Evolutionary conservation across 2,888 invertebrate species (phyloP), one percentile per base, ranked within the genome.

Genomic region (Noctua janthina): DNA sequence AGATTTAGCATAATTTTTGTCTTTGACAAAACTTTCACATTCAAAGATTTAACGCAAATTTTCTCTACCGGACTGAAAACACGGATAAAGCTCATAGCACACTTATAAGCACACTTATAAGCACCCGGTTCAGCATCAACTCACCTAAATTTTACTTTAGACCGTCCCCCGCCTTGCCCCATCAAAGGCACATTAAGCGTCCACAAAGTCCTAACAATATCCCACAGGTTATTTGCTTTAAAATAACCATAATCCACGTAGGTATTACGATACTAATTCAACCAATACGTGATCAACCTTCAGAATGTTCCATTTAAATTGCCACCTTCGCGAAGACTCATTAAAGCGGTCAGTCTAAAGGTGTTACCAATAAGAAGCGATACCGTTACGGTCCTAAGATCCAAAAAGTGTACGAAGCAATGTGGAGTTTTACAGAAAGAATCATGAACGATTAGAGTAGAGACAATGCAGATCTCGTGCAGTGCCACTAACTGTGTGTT

Each of bases 1-100:
- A 78, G 2, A 1, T 43, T 20, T 39, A 13, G 46, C 0, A 49
- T 39, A 83, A 35, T 68, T 67, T 78, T 74, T 46, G 10, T 51
- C 15, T 69, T 35, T 3, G 23, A 39, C 15, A 43, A 75, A 78
- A 74, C 23, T 66, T 83, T 62, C 23, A 62, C 35, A 15, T 64
- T 6, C 35, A 5, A 56, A 6, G 35, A 20, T 35, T 51, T 54
- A 20, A 23, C 15, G 5, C 5, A 29, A n/a, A 39, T 51, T 70
- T 74, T 59, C 49, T 46, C 13, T n/a, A n/a, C 20, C 7, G 17
- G 8, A 43, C 23, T 69, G 29, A 59, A 75, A 35, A 64, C 13
- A 51, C 20, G 20, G n/a, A 59, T 51, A 49, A 20, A 20, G 64
- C 3, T 64, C 20, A 20, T 39, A 20, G 64, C 39, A 43, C 39